Conservation (phyloP, 1,140 invertebrate genomes). For the Rhopalosiphum padi region DNA sequence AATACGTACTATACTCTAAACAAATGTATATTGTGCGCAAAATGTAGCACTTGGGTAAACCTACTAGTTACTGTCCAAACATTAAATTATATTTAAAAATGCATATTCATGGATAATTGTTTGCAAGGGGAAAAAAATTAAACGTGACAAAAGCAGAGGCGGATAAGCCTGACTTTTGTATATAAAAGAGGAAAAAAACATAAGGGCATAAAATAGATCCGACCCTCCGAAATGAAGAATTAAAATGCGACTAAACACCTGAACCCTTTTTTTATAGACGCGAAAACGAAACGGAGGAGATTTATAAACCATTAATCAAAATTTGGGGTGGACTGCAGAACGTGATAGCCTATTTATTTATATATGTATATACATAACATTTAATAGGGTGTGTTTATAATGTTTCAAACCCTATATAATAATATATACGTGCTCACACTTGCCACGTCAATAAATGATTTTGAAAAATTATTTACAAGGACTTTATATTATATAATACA, state of each 20-base stretch:
- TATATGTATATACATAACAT: not conserved
- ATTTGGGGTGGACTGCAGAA: slow-evolving; percentile 13
- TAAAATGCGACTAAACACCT: slow-evolving; percentile 50
- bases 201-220: not conserved
- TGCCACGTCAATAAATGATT: slow-evolving; percentile 25
- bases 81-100: slow-evolving; percentile 29
- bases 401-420: slow-evolving; percentile 22
- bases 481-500: not conserved
- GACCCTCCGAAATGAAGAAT: slow-evolving; percentile 48
- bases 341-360: slow-evolving; percentile 34
- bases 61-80: slow-evolving; percentile 38
- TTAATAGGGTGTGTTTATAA: slow-evolving; percentile 48
- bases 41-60: slow-evolving; percentile 41
- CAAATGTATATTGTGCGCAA: slow-evolving; percentile 26
- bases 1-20: not conserved
- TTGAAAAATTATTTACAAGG: slow-evolving; percentile 27
- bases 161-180: slow-evolving; percentile 23
- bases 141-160: slow-evolving; percentile 45
- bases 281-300: slow-evolving; percentile 28
- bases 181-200: slow-evolving; percentile 18
- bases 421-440: not conserved
- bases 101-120: slow-evolving; percentile 24
- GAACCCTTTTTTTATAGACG: slow-evolving; percentile 41
- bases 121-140: slow-evolving; percentile 21
- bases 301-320: slow-evolving; percentile 45